phyloP scores from a whole-genome alignment of 2,113 vertebrate species.

The Bufo bufo region DNA sequence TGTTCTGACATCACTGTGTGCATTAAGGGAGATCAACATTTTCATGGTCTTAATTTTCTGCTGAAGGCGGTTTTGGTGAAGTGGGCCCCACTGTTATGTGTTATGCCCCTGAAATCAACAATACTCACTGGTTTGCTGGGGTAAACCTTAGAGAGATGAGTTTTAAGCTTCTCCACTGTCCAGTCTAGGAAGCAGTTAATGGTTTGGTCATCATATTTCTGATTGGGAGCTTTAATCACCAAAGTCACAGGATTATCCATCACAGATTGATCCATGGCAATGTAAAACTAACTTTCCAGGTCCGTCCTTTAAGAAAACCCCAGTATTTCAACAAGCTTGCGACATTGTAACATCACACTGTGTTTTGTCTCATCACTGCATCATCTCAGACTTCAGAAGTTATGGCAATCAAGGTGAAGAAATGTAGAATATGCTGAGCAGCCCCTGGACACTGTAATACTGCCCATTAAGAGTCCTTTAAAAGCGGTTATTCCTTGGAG shows the following conservation, averaged over 20 bases:
- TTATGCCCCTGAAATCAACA: neutral
- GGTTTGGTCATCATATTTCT: constrained; percentile 94
- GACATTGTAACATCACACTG: neutral
- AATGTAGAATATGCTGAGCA: neutral
- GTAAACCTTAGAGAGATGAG: constrained; percentile 88
- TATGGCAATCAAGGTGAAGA: neutral
- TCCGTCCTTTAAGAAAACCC: neutral
- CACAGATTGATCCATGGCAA: constrained; percentile 79
- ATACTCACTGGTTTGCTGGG: constrained; percentile 90
- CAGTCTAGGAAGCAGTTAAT: constrained; percentile 91
- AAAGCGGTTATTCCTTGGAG: neutral
- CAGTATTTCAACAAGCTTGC: neutral
- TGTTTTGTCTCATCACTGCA: constrained; percentile 16
- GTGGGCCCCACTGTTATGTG: no score
- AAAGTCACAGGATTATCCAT: constrained; percentile 86
- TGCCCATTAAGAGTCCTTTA: constrained; percentile 34
- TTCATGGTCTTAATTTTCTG: no score
- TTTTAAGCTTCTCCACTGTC: constrained; percentile 92
- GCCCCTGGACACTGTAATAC: neutral
- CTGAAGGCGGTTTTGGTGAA: no score
- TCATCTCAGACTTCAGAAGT: neutral
- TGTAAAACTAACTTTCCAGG: neutral
- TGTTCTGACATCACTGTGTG: no score
- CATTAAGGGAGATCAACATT: no score
- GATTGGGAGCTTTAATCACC: constrained; percentile 93